Evolutionary conservation across 2,888 invertebrate species (phyloP), one percentile per base, ranked within the genome.

Genomic region (Phytoseiulus persimilis): DNA sequence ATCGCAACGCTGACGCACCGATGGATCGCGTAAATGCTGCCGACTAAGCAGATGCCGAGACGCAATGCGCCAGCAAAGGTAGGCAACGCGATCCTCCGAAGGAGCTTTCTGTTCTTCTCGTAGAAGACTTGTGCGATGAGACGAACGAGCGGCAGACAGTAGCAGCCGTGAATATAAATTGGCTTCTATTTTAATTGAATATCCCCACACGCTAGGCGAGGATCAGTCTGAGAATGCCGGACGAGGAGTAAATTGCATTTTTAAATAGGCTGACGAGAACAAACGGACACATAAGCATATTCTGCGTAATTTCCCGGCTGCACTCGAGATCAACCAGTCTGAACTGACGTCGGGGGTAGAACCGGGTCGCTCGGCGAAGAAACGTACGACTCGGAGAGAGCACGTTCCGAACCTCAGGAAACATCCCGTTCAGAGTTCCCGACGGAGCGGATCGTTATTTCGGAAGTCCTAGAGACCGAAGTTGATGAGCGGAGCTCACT

Each of bases 151-250:
- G 2, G 2, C 18, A 31, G 83, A 23, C 83, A 83, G 83, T 83
- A 83, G 31, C 6, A 31, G 31, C 33, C 33, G 45, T 87, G 87
- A 87, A 87, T 87, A 87, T 87, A 87, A 87, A 87, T 87, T 87
- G 87, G 87, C 28, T 87, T 28, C 45, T 11, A 87, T 11, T 33
- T 87, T 87, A 87, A 87, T 87, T 87, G 87, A 87, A 87, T 87
- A 45, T 87, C 31, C 39, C 28, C 28, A 11, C 65, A 65, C 65
- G 65, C 65, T 23, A 65, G 65, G 23, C 18, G 18, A 18, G 65
- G 65, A 65, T 65, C 65, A 65, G 65, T 1, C 65, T 28, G 65
- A 65, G 65, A 28, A 65, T 65, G 5, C 18, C 28, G 9, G 65
- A 65, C 65, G 28, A 65, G 65, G 18, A 65, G 65, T 65, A 65